Percentiles rank a stretch among this genome's conserved stretches.
phyloP scores from a whole-genome alignment of 1,140 invertebrate species.

The Hydropsyche tenuis region DNA sequence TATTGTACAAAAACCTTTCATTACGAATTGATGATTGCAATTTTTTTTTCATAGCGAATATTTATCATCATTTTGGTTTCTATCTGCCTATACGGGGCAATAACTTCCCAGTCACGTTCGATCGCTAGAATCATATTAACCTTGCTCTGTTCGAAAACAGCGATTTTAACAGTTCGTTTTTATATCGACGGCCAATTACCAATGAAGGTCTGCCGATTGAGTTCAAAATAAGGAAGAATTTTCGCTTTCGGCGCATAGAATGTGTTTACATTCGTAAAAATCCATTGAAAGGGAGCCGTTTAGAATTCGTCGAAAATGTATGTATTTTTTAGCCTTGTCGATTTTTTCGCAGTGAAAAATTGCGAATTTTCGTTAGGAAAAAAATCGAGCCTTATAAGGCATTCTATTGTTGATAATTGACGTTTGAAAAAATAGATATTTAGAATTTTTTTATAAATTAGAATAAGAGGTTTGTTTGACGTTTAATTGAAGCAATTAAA shows the following conservation, averaged over 20 bases:
- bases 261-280: too few relatives aligned
- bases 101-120: slow-evolving; percentile 23
- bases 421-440: too few relatives aligned
- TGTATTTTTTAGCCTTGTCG: background rate
- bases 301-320: background rate
- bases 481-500: too few relatives aligned
- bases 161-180: slow-evolving; percentile 3
- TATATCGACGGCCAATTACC: background rate
- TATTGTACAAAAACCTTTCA: background rate
- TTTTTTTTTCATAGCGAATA: background rate
- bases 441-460: too few relatives aligned
- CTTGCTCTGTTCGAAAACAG: slow-evolving; percentile 13
- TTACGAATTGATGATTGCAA: background rate
- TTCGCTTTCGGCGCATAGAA: too few relatives aligned
- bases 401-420: too few relatives aligned
- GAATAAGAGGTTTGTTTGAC: too few relatives aligned
- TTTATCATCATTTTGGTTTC: too few relatives aligned
- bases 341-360: too few relatives aligned
- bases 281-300: too few relatives aligned
- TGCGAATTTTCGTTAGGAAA: too few relatives aligned
- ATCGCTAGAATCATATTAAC: slow-evolving; percentile 3
- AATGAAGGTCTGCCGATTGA: slow-evolving; percentile 4
- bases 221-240: slow-evolving; percentile 13
- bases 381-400: too few relatives aligned
- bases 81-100: background rate